Percentiles rank a stretch among this genome's conserved stretches.
These are phyloP conservation scores for Saguinus imperator DNA, from an alignment of 2,113 vertebrate species.

Conservation along the genomic window DNA sequence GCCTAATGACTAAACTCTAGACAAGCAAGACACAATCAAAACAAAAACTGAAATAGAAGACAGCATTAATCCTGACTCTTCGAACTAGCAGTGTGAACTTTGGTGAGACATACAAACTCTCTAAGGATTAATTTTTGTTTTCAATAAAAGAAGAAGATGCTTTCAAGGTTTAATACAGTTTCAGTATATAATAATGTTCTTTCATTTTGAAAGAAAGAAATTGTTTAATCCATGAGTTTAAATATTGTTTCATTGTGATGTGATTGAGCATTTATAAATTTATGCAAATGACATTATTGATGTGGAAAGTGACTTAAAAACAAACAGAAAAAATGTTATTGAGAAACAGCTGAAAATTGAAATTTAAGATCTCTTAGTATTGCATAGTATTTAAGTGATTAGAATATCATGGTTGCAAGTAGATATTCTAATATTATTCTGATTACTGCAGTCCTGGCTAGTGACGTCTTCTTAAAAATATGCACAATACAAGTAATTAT, in stretches of 20 bases:
- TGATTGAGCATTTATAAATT: not conserved
- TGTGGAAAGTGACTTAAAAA: not conserved
- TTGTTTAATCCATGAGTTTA: not conserved
- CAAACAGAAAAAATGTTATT: not conserved
- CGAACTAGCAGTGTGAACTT: not conserved
- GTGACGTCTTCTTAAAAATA: not conserved
- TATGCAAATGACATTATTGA: not conserved
- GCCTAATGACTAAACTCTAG: not conserved
- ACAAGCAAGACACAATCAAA: not conserved
- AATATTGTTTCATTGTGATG: not conserved
- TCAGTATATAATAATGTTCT: not conserved
- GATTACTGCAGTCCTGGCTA: not conserved
- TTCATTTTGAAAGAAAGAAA: not conserved
- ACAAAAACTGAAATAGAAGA: not conserved
- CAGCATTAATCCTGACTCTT: not conserved
- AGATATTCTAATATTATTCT: not conserved
- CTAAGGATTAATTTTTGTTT: not conserved
- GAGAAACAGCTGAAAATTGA: not conserved
- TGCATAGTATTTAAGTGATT: not conserved
- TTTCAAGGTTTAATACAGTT: not conserved
- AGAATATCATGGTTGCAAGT: not conserved
- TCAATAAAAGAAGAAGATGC: not conserved
- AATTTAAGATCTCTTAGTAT: not conserved
- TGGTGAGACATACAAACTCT: not conserved
- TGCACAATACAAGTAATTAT: not conserved